Evolutionary conservation across 2,113 vertebrate genomes (phyloP).

Genomic region (Muntiacus reevesi): DNA sequence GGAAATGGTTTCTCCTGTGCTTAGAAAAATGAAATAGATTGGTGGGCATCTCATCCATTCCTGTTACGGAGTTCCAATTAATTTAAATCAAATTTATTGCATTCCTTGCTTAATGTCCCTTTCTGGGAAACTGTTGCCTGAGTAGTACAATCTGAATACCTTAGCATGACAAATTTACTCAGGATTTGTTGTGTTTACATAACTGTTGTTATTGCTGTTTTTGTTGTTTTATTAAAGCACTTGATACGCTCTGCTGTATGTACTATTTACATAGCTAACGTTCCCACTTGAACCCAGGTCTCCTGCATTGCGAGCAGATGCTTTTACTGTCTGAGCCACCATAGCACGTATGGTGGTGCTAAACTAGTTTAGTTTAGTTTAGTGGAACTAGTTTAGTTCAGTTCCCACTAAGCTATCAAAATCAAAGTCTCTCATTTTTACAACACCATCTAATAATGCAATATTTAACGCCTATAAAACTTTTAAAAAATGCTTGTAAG

Average conservation of each 20-base stretch:
- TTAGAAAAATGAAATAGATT: not conserved
- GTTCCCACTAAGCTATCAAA: not conserved
- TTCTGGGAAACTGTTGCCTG: not conserved
- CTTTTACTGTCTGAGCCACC: not conserved
- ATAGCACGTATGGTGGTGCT: not conserved
- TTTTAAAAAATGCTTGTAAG: not conserved
- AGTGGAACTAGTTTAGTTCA: too few species aligned
- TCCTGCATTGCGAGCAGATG: not conserved
- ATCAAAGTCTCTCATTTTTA: not conserved
- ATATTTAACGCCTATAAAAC: not conserved
- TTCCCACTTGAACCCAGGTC: not conserved
- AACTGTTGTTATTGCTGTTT: not conserved
- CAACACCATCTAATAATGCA: not conserved
- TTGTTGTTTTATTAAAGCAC: not conserved
- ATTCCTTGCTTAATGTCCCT: not conserved
- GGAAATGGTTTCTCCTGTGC: not conserved
- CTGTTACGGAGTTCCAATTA: not conserved
- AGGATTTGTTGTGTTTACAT: not conserved
- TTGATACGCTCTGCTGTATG: not conserved
- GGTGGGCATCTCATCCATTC: not conserved
- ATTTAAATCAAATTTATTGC: not conserved
- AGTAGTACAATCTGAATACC: not conserved
- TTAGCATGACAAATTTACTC: not conserved
- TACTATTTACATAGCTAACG: not conserved
- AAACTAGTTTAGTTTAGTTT: too few species aligned